Percentiles rank a stretch among this genome's conserved stretches.
Conservation (phyloP, 2,888 invertebrate species). For the Lamproptera curius region DNA sequence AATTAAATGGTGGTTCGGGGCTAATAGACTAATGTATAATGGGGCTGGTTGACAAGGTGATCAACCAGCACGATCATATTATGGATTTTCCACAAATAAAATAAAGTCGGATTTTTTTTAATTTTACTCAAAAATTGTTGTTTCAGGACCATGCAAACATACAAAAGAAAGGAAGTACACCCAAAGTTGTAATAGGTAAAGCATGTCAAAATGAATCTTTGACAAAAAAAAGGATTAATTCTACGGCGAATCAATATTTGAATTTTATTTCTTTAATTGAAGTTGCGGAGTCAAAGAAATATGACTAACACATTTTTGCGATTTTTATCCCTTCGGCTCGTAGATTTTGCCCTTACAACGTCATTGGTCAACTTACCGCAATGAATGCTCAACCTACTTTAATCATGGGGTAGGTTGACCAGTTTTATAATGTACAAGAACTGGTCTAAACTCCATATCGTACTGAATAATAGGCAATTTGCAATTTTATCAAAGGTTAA, state of each 20-base stretch:
- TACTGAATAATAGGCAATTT: too few relatives aligned
- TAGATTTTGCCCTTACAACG: too few relatives aligned
- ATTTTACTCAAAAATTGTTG: background rate
- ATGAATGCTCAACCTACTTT: too few relatives aligned
- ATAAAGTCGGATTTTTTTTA: background rate
- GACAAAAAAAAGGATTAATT: slow-evolving; percentile 24
- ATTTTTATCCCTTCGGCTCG: too few relatives aligned
- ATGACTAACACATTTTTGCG: too few relatives aligned
- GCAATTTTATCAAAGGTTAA: too few relatives aligned
- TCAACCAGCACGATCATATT: background rate
- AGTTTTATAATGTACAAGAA: too few relatives aligned
- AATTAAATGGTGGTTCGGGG: background rate
- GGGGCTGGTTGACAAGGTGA: background rate
- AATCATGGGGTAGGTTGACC: too few relatives aligned
- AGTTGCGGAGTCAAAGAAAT: too few relatives aligned
- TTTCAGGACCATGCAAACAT: background rate
- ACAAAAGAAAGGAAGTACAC: background rate
- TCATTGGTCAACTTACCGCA: too few relatives aligned
- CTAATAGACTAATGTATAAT: background rate
- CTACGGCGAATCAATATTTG: slow-evolving; percentile 9
- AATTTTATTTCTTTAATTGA: too few relatives aligned
- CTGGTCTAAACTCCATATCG: too few relatives aligned
- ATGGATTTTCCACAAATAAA: background rate
- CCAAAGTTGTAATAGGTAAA: background rate
- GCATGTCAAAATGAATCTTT: slow-evolving; percentile 18